Conservation (phyloP, 1,140 invertebrate genomes). For the Branchinecta lindahli region DNA sequence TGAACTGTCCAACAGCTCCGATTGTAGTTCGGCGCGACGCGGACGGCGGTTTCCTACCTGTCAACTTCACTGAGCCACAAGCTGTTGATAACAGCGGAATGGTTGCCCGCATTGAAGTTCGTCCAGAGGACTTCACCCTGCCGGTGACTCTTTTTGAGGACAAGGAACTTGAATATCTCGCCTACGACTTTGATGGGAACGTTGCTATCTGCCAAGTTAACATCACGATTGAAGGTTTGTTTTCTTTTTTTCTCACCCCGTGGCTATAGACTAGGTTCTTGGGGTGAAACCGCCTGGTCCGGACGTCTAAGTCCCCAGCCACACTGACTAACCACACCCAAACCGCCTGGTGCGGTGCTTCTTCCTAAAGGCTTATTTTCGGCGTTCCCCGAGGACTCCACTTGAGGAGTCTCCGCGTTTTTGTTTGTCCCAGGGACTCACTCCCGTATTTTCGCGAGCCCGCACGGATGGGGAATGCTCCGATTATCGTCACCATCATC, state of each 20-base stretch:
- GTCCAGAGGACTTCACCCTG: slow-evolving; percentile 74
- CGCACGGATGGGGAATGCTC: too few relatives aligned
- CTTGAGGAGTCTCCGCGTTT: too few relatives aligned
- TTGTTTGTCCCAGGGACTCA: too few relatives aligned
- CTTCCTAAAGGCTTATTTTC: too few relatives aligned
- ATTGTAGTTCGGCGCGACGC: slow-evolving; percentile 72
- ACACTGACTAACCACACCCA: too few relatives aligned
- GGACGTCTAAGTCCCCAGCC: too few relatives aligned
- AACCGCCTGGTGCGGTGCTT: too few relatives aligned
- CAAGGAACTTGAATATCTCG: slow-evolving; percentile 82
- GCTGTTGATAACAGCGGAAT: slow-evolving; percentile 87
- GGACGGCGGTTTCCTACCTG: slow-evolving; percentile 67
- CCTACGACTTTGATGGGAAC: slow-evolving; percentile 92
- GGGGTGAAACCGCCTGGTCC: too few relatives aligned
- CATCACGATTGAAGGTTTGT: slow-evolving; percentile 63
- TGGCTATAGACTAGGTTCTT: background rate
- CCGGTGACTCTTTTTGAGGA: slow-evolving; percentile 77
- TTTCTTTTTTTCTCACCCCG: background rate
- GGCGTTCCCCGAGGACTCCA: too few relatives aligned
- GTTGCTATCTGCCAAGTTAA: slow-evolving; percentile 92
- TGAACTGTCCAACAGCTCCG: slow-evolving; percentile 83
- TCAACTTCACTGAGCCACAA: slow-evolving; percentile 80
- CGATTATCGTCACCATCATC: too few relatives aligned
- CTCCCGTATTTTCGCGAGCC: too few relatives aligned
- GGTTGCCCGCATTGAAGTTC: slow-evolving; percentile 76